Evolutionary conservation across 2,888 invertebrate species (phyloP).

Genomic region (Eupsilia transversa): DNA sequence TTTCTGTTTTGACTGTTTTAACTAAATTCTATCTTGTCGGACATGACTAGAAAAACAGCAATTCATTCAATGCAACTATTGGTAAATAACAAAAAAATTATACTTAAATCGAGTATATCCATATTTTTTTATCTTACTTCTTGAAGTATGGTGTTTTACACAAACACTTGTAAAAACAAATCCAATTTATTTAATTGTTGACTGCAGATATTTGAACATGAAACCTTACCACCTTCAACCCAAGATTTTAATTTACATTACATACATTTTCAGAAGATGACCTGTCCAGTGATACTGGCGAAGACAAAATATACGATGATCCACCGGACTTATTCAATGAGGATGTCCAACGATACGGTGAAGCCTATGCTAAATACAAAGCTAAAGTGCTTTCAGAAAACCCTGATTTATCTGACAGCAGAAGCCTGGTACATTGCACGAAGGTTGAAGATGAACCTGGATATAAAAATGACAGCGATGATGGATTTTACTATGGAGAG

Average conservation of each 20-base stretch:
- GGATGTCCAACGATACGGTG: constrained; percentile 92
- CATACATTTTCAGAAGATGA: constrained; percentile 79
- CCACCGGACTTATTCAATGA: constrained; percentile 79
- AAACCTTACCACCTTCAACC: background rate
- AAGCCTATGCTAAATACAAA: constrained; percentile 93
- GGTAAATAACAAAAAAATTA: too few relatives aligned
- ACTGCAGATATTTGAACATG: background rate
- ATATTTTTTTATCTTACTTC: too few relatives aligned
- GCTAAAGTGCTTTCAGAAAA: constrained; percentile 84
- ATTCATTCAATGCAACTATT: too few relatives aligned
- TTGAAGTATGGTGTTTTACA: too few relatives aligned
- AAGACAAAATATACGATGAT: constrained; percentile 85
- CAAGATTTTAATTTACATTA: background rate
- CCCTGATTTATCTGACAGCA: constrained; percentile 68
- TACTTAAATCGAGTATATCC: too few relatives aligned
- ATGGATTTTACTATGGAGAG: constrained; percentile 87
- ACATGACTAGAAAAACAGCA: background rate
- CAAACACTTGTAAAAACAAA: background rate
- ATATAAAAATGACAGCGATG: constrained; percentile 84
- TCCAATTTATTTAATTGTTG: background rate
- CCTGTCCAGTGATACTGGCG: constrained; percentile 87
- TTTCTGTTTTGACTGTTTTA: too few relatives aligned
- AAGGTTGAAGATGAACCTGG: constrained; percentile 75
- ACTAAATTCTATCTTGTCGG: background rate
- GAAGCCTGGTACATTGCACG: constrained; percentile 74